Base-by-base conservation (phyloP, 1,140 invertebrate genomes). In the Heliothis virescens region DNA sequence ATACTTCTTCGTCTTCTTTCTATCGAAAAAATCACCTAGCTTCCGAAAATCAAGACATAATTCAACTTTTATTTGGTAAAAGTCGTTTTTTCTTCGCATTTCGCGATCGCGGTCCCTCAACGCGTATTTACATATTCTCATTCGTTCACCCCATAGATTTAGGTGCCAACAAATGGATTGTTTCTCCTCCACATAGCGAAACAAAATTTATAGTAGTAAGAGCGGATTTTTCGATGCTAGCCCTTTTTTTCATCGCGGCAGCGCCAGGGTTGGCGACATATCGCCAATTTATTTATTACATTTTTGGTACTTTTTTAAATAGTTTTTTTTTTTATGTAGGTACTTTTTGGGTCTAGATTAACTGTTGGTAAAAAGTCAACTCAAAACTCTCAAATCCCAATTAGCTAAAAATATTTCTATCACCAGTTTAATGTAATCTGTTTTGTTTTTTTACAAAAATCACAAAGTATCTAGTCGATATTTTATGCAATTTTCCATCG, bases 141-240 rank as follows among this genome's bases (percentile, higher is more conserved):
- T 86, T 81, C 85, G 81, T 60, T 74, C 83, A 83, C 86, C 90
- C 88, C 86, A 89, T 90, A 90, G 92, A 92, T 90, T 90, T 88
- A 89, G 89, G 89, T 86, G 87, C 85, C 86, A 89, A 90, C 90
- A 91, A 93, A 92, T 93, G 89, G 89, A 93, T 92, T 93, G 91
- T 92, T 93, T 90, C 90, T 90, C 84, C 85, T 86, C 80, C 86
- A 83, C 81, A 79, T 89, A 82, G 87, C 87, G 85, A 91, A 91
- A 89, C 81, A 86, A 90, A 91, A 93, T 93, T 93, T 92, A 93
- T 93, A 89, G 90, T 89, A 87, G 78, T 83, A 63, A 80, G 82
- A 80, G 83, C 84, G 89, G 85, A 87, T 91, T 91, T 89, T 89
- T 83, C 86, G 82, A 84, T 77, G 74, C 83, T 79, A 85, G 77